phyloP scores from a whole-genome alignment of 2,113 vertebrate species.

The Grammomys surdaster region DNA sequence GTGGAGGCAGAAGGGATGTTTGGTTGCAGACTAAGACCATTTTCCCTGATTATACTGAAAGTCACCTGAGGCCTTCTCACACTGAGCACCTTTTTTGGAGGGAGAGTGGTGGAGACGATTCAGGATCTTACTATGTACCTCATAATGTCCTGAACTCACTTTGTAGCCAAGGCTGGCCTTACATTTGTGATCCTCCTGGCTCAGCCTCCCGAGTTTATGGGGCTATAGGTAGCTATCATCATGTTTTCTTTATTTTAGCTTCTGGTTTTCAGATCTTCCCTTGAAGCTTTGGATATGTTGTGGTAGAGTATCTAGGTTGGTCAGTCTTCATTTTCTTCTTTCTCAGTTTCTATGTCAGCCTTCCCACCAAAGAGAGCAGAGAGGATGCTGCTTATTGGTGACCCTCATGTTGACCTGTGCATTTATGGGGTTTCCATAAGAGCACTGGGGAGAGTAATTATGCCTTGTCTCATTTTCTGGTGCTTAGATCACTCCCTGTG shows the following conservation, averaged over 20 bases:
- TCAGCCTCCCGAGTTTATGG: background rate
- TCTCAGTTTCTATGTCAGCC: background rate
- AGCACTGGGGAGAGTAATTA: background rate
- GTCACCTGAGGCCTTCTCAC: background rate
- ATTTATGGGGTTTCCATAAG: background rate
- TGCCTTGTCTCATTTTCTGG: background rate
- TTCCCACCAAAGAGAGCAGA: background rate
- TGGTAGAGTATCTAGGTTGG: background rate
- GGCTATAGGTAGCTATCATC: too few relatives aligned
- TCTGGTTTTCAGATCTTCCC: background rate
- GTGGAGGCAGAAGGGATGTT: background rate
- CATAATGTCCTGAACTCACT: background rate
- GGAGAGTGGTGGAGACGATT: background rate
- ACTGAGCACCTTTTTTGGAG: background rate
- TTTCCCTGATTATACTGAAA: background rate
- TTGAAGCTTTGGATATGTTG: background rate
- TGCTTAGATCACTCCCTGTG: background rate
- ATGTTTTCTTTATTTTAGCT: background rate
- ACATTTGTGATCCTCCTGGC: background rate
- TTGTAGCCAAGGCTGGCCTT: background rate
- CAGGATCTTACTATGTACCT: background rate
- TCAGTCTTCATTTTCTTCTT: background rate
- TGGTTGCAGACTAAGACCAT: background rate
- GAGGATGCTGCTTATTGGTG: background rate
- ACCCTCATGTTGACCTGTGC: background rate